phyloP scores from a whole-genome alignment of 2,888 invertebrate species.

The Acanthacorydalis orientalis region DNA sequence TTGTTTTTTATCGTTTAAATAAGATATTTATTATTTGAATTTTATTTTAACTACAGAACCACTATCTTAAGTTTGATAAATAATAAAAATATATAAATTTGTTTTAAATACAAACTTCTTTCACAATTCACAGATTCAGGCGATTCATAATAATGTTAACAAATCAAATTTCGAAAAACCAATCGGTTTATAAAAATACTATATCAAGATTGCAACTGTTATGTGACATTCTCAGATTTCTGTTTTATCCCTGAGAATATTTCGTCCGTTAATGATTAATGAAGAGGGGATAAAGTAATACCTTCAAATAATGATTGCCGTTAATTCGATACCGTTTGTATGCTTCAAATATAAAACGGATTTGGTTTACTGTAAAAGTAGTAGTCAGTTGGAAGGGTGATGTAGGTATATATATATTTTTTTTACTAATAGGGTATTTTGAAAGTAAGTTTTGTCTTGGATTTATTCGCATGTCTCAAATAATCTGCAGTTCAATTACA shows the following conservation, averaged over 20 bases:
- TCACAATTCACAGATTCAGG: too few relatives aligned
- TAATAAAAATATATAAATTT: too few relatives aligned
- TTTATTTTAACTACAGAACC: too few relatives aligned
- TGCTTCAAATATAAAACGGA: neutral
- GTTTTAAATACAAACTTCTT: too few relatives aligned
- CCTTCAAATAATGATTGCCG: neutral
- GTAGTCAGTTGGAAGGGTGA: neutral
- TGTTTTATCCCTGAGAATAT: conserved; percentile 1
- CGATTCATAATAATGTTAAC: too few relatives aligned
- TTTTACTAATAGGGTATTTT: neutral
- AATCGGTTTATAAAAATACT: neutral
- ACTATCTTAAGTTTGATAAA: too few relatives aligned
- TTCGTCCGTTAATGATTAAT: conserved; percentile 1
- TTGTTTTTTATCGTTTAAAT: too few relatives aligned
- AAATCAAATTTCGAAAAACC: too few relatives aligned
- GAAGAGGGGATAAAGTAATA: neutral
- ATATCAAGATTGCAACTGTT: neutral
- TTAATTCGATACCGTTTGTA: neutral
- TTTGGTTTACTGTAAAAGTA: neutral
- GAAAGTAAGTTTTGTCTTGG: neutral
- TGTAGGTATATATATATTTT: neutral
- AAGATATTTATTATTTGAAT: too few relatives aligned
- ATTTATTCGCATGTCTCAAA: neutral
- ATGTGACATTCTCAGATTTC: neutral
- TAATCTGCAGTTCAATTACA: neutral